These are phyloP conservation scores for Abramis brama DNA, from an alignment of 2,113 vertebrate genomes.

Conservation along the genomic window DNA sequence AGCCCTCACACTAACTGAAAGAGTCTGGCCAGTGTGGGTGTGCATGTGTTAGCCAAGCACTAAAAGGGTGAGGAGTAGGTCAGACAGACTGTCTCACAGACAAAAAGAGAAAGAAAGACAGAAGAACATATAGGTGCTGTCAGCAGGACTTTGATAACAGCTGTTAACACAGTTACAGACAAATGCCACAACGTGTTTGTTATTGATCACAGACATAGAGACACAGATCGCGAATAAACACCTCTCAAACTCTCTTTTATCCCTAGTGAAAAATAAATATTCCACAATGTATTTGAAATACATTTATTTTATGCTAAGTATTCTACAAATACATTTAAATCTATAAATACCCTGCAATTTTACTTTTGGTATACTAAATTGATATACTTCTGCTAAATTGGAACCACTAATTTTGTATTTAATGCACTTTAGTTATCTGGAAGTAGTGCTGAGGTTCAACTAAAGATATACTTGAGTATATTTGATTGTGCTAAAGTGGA, in stretches of 20 bases:
- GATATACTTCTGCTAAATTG: too few relatives aligned
- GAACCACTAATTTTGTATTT: too few relatives aligned
- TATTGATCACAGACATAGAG: constrained; percentile 4
- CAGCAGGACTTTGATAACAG: constrained; percentile 18
- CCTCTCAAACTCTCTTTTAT: not conserved
- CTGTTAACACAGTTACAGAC: constrained; percentile 39
- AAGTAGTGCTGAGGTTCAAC: too few relatives aligned
- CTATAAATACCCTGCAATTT: too few relatives aligned
- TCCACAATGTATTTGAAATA: too few relatives aligned
- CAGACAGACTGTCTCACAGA: constrained; percentile 37
- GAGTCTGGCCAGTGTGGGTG: constrained; percentile 35
- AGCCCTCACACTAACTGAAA: constrained; percentile 40
- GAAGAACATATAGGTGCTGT: constrained; percentile 27
- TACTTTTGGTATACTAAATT: too few relatives aligned
- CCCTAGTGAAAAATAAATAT: too few relatives aligned
- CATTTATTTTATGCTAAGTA: too few relatives aligned
- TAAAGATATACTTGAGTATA: too few relatives aligned
- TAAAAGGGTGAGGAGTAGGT: constrained; percentile 35
- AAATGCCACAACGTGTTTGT: constrained; percentile 18
- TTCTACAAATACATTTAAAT: too few relatives aligned
- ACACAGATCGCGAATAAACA: constrained; percentile 32
- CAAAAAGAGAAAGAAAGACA: constrained; percentile 30
- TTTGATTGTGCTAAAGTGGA: too few relatives aligned
- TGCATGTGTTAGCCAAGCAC: constrained; percentile 24
- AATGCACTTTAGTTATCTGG: too few relatives aligned